A percentile compares a stretch with the other conserved stretches of the same genome.
phyloP scores from a whole-genome alignment of 2,113 vertebrate species.

The Cygnus buccinator region DNA sequence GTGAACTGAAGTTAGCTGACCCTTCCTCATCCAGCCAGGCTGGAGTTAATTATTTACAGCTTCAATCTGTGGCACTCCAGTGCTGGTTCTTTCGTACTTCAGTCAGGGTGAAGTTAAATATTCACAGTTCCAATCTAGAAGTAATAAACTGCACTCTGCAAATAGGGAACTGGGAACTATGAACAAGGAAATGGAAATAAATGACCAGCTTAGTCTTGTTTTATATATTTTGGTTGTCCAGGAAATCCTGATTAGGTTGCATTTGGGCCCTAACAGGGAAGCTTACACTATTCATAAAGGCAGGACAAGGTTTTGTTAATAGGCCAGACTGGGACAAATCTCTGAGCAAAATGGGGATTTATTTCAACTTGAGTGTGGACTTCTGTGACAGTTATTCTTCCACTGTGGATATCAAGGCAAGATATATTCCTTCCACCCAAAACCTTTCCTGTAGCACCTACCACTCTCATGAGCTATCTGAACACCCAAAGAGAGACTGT shows the following conservation, averaged over 20 bases:
- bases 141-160: background rate
- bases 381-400: background rate
- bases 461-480: background rate
- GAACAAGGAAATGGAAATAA: slow-evolving; percentile 19
- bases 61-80: background rate
- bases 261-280: background rate
- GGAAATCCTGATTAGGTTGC: slow-evolving; percentile 19
- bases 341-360: background rate
- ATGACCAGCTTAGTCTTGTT: background rate
- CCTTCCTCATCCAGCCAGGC: background rate
- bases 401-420: background rate
- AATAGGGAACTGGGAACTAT: slow-evolving; percentile 8
- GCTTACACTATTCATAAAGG: background rate
- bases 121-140: background rate
- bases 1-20: background rate
- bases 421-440: background rate
- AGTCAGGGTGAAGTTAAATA: slow-evolving; percentile 9
- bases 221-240: background rate
- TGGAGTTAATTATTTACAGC: slow-evolving; percentile 9
- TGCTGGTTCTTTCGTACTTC: background rate
- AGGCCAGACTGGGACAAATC: background rate
- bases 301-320: background rate
- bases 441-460: background rate
- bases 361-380: background rate
- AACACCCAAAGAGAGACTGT: background rate